phyloP scores from a whole-genome alignment of 2,888 invertebrate genomes.

The Himalopsyche japonica region DNA sequence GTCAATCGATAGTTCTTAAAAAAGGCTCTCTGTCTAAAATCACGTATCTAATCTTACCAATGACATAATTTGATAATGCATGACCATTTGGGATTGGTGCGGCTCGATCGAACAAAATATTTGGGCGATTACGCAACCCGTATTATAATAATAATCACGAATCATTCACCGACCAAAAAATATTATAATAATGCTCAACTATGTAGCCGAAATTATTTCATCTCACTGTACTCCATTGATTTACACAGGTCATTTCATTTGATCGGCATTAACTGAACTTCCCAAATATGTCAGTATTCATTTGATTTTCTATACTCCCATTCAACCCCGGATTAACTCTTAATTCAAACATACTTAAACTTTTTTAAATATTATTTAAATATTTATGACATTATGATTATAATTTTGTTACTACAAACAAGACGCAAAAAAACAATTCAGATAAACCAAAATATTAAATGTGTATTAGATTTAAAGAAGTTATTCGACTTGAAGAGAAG shows the following conservation, averaged over 20 bases:
- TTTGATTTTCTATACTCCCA: too few species aligned
- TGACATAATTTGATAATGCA: slow-evolving; percentile 49
- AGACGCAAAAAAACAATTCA: too few species aligned
- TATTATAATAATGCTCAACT: not conserved
- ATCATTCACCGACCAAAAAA: slow-evolving; percentile 11
- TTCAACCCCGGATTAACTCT: too few species aligned
- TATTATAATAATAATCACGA: slow-evolving; percentile 23
- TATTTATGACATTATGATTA: too few species aligned
- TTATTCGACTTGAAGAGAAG: too few species aligned
- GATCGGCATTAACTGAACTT: not conserved
- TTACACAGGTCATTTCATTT: not conserved
- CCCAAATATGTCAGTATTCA: too few species aligned
- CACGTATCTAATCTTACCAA: slow-evolving; percentile 31
- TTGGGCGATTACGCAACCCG: slow-evolving; percentile 26
- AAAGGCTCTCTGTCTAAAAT: not conserved
- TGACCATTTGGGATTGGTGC: slow-evolving; percentile 48
- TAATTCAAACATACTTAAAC: too few species aligned
- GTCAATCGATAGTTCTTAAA: not conserved
- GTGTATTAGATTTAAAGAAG: too few species aligned
- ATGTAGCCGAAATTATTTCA: not conserved
- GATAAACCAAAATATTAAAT: too few species aligned
- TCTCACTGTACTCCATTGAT: not conserved
- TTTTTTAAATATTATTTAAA: too few species aligned
- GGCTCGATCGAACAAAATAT: slow-evolving; percentile 53
- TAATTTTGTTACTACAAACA: too few species aligned